Evolutionary conservation across 1,140 invertebrate species (phyloP).

Genomic region (Pogonomyrmex californicus): DNA sequence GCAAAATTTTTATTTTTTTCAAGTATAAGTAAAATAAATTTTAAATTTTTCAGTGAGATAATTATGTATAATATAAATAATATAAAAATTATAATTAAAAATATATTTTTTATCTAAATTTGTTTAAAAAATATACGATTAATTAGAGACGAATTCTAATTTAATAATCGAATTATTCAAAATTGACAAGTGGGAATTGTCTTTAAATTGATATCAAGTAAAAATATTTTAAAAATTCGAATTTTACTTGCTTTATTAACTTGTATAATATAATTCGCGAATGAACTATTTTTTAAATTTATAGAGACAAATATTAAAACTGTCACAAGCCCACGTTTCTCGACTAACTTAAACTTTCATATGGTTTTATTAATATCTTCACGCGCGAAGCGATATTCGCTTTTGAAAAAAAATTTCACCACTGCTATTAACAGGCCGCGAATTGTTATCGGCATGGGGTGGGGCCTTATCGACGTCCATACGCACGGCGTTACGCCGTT

Average conservation of each 20-base stretch:
- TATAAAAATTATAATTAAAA: conserved; percentile 4
- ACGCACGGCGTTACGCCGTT: background rate
- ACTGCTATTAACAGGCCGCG: background rate
- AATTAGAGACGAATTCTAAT: background rate
- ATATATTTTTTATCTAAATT: background rate
- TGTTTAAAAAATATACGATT: background rate
- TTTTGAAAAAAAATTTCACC: conserved; percentile 35
- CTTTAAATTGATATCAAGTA: background rate
- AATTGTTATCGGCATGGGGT: background rate
- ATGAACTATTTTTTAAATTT: background rate
- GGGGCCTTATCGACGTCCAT: background rate
- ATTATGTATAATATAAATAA: background rate
- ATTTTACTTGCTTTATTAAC: background rate
- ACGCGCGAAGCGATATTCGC: background rate
- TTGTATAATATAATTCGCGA: background rate
- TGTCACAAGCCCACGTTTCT: background rate
- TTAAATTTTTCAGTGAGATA: background rate
- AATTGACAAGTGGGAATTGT: background rate
- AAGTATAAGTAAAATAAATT: background rate
- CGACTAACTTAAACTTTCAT: background rate
- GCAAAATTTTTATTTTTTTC: background rate
- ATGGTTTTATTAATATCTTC: background rate
- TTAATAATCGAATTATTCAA: background rate
- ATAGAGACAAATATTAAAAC: background rate
- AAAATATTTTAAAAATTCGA: background rate